A percentile compares a stretch with the other conserved stretches of the same genome.
These are phyloP conservation scores for Tetramorium simillimum DNA, from an alignment of 1,140 invertebrate species.

Conservation along the genomic window DNA sequence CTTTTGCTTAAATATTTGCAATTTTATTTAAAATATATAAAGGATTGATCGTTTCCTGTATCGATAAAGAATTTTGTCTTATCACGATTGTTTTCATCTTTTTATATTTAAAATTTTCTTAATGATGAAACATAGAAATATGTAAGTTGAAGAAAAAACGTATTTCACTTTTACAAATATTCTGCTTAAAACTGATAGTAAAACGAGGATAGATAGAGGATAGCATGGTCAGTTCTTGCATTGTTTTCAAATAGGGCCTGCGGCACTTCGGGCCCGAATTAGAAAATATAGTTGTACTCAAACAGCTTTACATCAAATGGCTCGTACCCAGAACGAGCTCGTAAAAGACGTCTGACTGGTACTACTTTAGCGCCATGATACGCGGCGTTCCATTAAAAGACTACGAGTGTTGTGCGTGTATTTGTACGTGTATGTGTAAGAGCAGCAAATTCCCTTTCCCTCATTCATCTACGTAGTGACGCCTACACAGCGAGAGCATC, in stretches of 20 bases:
- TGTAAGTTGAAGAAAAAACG: background rate
- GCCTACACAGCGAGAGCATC: background rate
- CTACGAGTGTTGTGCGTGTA: constrained; percentile 6
- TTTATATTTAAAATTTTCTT: background rate
- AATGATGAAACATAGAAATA: background rate
- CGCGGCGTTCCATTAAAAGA: constrained; percentile 65
- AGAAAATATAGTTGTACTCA: constrained; percentile 50
- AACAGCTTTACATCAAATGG: constrained; percentile 62
- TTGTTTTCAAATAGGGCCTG: background rate
- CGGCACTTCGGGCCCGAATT: constrained; percentile 36
- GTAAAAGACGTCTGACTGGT: constrained; percentile 68
- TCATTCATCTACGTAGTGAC: constrained; percentile 24
- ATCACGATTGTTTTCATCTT: background rate
- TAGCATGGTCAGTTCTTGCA: background rate
- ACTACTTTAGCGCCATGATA: constrained; percentile 63
- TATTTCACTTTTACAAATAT: background rate
- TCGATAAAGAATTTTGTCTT: background rate
- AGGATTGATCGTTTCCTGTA: background rate
- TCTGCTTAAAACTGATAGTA: background rate
- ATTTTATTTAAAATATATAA: background rate
- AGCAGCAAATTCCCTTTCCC: constrained; percentile 28
- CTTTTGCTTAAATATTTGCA: background rate
- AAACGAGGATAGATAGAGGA: background rate
- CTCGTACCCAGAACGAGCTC: constrained; percentile 58
- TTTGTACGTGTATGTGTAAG: constrained; percentile 15